Evolutionary conservation across 37 sponge, comb jelly and placozoan genomes (phyloP).

Genomic region (Eunapius fragilis): DNA sequence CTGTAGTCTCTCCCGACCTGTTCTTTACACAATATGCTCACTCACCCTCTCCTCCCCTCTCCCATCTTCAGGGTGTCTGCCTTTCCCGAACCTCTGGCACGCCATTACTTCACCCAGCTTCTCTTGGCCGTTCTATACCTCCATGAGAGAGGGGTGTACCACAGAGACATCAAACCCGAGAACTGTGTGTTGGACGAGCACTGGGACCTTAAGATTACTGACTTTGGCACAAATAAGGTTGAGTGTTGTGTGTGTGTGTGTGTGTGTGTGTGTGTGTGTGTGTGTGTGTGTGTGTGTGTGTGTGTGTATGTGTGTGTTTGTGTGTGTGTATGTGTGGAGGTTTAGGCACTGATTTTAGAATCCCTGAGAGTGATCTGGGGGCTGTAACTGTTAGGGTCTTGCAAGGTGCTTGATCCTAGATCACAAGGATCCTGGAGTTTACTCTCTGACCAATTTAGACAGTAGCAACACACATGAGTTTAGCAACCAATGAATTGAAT

Average conservation of each 20-base stretch:
- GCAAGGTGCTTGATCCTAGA: too few relatives aligned
- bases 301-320: conserved; percentile 1
- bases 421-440: too few relatives aligned
- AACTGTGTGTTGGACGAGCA: conserved; percentile 79
- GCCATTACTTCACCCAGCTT: conserved; percentile 76
- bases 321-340: neutral
- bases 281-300: neutral
- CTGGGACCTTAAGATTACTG: conserved; percentile 80
- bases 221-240: conserved; percentile 90
- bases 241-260: neutral
- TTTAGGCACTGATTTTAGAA: neutral
- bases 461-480: too few relatives aligned
- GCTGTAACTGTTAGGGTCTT: too few relatives aligned
- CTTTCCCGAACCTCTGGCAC: conserved; percentile 75
- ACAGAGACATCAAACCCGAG: conserved; percentile 87
- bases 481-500: too few relatives aligned
- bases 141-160: conserved; percentile 81
- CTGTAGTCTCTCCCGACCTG: too few relatives aligned
- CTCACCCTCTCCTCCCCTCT: neutral
- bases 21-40: too few relatives aligned
- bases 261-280: neutral
- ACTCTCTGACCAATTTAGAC: too few relatives aligned
- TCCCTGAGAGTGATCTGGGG: too few relatives aligned
- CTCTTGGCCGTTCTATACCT: conserved; percentile 79
- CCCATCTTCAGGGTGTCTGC: conserved; percentile 17